Percentiles rank a stretch among this genome's conserved stretches.
phyloP scores from a whole-genome alignment of 1,140 invertebrate genomes.

The Hycleus cichorii region DNA sequence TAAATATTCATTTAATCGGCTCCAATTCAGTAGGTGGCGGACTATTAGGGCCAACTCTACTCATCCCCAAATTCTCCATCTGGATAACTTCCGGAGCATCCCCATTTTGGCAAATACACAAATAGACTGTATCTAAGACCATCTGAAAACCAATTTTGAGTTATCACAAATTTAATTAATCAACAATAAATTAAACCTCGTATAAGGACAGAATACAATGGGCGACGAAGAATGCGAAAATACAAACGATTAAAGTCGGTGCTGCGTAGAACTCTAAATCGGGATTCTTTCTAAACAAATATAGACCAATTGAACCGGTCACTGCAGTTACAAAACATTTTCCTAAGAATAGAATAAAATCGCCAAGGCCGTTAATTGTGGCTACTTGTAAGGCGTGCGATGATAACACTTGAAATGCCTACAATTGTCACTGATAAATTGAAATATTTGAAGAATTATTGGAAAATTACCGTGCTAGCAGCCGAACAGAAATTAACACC shows the following conservation, averaged over 20 bases:
- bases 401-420: constrained; percentile 79
- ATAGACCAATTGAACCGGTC: constrained; percentile 62
- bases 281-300: constrained; percentile 65
- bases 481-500: constrained; percentile 77
- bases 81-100: constrained; percentile 34
- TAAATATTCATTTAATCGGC: constrained; percentile 30
- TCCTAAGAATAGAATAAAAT: constrained; percentile 88
- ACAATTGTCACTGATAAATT: constrained; percentile 20
- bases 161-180: neutral
- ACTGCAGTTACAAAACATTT: constrained; percentile 82
- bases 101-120: constrained; percentile 88
- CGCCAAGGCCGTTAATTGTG: constrained; percentile 88
- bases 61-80: constrained; percentile 48
- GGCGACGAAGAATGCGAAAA: constrained; percentile 88
- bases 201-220: constrained; percentile 90
- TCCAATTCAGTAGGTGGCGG: constrained; percentile 28
- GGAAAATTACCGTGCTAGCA: constrained; percentile 60
- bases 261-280: constrained; percentile 74
- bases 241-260: constrained; percentile 76
- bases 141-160: constrained; percentile 55
- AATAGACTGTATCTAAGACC: constrained; percentile 88
- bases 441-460: constrained; percentile 5
- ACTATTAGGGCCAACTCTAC: constrained; percentile 43
- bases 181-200: constrained; percentile 56
- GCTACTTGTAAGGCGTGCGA: constrained; percentile 81